Evolutionary conservation across 1,140 invertebrate genomes (phyloP).

Genomic region (Macrosteles quadrilineatus): DNA sequence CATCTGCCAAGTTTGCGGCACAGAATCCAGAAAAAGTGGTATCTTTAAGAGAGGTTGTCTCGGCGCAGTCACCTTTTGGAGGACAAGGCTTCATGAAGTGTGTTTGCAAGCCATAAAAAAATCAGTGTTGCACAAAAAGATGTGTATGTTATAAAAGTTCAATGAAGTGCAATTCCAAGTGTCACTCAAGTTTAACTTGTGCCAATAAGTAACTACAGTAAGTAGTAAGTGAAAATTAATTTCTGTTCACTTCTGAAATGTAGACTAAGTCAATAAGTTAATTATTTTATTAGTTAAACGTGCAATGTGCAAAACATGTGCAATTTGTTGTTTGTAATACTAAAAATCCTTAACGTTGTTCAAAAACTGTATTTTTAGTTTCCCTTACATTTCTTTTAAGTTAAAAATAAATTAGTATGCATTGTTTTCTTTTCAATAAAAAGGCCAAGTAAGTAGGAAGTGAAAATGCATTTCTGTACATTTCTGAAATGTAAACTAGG

Average conservation of each 20-base stretch:
- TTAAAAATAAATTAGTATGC: not conserved
- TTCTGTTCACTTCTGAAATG: not conserved
- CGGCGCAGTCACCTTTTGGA: not conserved
- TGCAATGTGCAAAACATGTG: too few species aligned
- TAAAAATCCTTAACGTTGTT: too few species aligned
- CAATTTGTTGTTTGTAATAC: too few species aligned
- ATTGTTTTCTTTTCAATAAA: slow-evolving; percentile 2
- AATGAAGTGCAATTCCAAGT: not conserved
- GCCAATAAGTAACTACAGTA: not conserved
- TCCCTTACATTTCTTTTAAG: slow-evolving; percentile 1
- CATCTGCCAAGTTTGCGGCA: not conserved
- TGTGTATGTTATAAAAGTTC: not conserved
- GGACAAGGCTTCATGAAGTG: not conserved
- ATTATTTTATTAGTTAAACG: too few species aligned
- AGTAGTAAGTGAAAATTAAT: too few species aligned
- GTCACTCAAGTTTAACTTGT: not conserved
- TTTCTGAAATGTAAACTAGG: slow-evolving; percentile 1
- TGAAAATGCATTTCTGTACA: slow-evolving; percentile 1
- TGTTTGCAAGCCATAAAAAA: not conserved
- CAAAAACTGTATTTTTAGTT: too few species aligned
- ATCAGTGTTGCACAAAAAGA: not conserved
- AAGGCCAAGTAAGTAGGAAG: not conserved
- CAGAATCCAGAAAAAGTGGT: not conserved
- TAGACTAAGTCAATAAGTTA: slow-evolving; percentile 1
- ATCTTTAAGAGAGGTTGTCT: not conserved